These are phyloP conservation scores for Rhinella marina DNA, from an alignment of 2,797 vertebrate species.

Conservation along the genomic window DNA sequence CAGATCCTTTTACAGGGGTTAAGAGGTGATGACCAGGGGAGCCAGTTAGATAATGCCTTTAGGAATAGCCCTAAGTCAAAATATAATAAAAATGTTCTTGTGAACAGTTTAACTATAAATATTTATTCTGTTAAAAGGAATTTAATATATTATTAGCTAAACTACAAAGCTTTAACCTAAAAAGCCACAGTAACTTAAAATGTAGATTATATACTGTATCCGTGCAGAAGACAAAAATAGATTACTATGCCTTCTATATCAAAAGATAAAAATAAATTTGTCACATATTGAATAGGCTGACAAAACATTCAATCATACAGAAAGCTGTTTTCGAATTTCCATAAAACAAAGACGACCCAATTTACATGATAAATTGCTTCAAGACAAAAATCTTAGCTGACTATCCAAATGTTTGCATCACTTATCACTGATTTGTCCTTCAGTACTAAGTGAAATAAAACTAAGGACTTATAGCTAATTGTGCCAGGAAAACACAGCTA, in stretches of 20 bases:
- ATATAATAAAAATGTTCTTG: not conserved
- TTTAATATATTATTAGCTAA: conserved; percentile 13
- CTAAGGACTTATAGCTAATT: conserved; percentile 76
- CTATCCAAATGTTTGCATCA: conserved; percentile 76
- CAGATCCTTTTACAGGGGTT: no score
- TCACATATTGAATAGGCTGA: conserved; percentile 64
- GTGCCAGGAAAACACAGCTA: conserved; percentile 74
- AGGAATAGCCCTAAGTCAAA: no score
- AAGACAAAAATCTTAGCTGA: conserved; percentile 78
- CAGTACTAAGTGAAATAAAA: conserved; percentile 74
- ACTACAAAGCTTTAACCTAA: conserved; percentile 6
- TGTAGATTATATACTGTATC: conserved; percentile 28
- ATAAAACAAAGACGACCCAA: conserved; percentile 74
- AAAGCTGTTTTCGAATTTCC: conserved; percentile 79
- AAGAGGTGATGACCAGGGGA: no score
- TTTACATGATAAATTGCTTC: conserved; percentile 81
- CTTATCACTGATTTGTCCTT: conserved; percentile 80
- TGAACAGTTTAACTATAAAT: not conserved
- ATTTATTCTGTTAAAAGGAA: not conserved
- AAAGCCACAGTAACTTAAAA: conserved; percentile 19
- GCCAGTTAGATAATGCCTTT: no score
- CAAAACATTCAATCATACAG: conserved; percentile 78
- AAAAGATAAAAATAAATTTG: conserved; percentile 58
- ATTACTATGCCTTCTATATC: conserved; percentile 46
- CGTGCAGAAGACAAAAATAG: conserved; percentile 40